Percentiles rank a stretch among this genome's conserved stretches.
Evolutionary conservation across 1,140 invertebrate species (phyloP).

Genomic region (Lethrus apterus): DNA sequence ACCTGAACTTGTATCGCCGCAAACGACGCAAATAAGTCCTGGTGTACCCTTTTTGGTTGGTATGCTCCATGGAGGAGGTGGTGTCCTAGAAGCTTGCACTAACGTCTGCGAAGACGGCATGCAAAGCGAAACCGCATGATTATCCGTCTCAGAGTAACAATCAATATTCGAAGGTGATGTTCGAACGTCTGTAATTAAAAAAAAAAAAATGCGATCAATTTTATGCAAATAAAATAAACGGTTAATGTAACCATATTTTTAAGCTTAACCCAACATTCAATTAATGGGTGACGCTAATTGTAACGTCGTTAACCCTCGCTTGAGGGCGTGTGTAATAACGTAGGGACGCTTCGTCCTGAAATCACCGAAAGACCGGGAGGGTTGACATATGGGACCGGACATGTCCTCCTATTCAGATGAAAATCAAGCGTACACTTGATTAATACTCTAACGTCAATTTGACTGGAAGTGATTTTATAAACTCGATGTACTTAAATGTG

Average conservation of each 20-base stretch:
- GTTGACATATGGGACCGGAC: conserved; percentile 34
- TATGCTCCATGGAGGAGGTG: conserved; percentile 37
- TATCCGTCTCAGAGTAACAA: conserved; percentile 34
- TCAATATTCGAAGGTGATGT: conserved; percentile 36
- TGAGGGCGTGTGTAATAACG: conserved; percentile 5
- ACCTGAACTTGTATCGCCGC: conserved; percentile 93
- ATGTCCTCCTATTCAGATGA: conserved; percentile 29
- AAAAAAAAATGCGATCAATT: conserved; percentile 1
- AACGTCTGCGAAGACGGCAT: conserved; percentile 36
- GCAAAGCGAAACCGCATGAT: conserved; percentile 37
- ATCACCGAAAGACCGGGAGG: conserved; percentile 6
- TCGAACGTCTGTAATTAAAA: conserved; percentile 33
- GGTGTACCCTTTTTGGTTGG: conserved; percentile 41
- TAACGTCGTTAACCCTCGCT: conserved; percentile 8
- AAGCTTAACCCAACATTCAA: conserved; percentile 1
- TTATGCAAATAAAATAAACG: not conserved
- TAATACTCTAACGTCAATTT: conserved; percentile 40
- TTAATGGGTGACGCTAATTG: conserved; percentile 7
- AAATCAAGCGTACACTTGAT: conserved; percentile 38
- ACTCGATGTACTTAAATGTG: conserved; percentile 19
- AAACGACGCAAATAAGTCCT: conserved; percentile 86
- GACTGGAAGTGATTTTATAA: conserved; percentile 38
- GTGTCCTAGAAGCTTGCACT: conserved; percentile 38
- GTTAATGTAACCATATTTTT: not conserved
- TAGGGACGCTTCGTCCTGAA: not conserved